Evolutionary conservation across 2,888 invertebrate genomes (phyloP).

Genomic region (Proisotoma minuta): DNA sequence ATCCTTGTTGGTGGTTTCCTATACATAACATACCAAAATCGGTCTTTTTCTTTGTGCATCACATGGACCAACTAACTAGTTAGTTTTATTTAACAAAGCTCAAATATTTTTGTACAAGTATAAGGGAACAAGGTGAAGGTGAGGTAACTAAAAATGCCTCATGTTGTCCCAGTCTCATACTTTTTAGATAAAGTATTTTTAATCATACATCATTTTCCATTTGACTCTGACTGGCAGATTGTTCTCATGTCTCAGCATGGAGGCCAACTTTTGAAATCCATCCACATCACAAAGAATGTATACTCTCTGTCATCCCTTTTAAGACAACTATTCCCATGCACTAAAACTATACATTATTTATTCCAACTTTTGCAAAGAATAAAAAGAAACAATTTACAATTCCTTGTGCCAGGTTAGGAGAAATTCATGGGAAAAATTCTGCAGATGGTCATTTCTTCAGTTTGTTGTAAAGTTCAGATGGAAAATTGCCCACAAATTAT

Average conservation of each 20-base stretch:
- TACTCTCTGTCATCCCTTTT: too few species aligned
- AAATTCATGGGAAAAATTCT: not conserved
- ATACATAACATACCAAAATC: too few species aligned
- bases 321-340: too few species aligned
- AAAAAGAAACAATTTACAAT: not conserved
- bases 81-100: too few species aligned
- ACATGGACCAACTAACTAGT: too few species aligned
- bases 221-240: not conserved
- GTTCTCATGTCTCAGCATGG: slow-evolving; percentile 1
- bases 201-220: slow-evolving; percentile 1
- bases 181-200: not conserved
- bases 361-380: too few species aligned
- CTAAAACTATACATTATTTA: too few species aligned
- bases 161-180: not conserved
- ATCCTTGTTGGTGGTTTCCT: slow-evolving; percentile 11
- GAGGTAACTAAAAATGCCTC: not conserved
- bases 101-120: too few species aligned
- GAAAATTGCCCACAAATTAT: slow-evolving; percentile 1
- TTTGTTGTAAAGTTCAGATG: not conserved
- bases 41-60: too few species aligned
- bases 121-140: too few species aligned
- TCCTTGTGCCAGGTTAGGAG: not conserved
- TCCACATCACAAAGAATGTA: too few species aligned
- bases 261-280: too few species aligned
- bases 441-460: slow-evolving; percentile 1